Conservation (phyloP, 1,140 invertebrate genomes). For the Drosophila oshimai region DNA sequence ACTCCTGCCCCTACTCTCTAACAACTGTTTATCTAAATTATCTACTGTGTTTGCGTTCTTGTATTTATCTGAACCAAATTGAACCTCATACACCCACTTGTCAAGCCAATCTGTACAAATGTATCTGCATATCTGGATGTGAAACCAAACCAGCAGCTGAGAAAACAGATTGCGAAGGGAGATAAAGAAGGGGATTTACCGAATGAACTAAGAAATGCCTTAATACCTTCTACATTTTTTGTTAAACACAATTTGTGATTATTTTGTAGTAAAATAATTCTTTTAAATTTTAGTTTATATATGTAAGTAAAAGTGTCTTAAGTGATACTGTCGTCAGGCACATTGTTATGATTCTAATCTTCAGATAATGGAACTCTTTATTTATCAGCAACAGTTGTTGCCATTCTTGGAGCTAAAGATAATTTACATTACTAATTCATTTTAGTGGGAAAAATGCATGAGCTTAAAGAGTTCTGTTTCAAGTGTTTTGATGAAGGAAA, state of each 20-base stretch:
- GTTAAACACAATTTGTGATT: too few relatives aligned
- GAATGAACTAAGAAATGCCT: not conserved
- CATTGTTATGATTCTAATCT: constrained; percentile 2
- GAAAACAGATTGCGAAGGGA: not conserved
- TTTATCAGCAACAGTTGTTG: not conserved
- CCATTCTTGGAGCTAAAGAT: not conserved
- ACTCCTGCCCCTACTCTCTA: not conserved
- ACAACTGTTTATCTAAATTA: constrained; percentile 66
- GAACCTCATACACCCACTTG: constrained; percentile 8
- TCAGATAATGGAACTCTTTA: not conserved
- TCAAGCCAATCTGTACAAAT: constrained; percentile 39
- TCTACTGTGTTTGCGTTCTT: constrained; percentile 29
- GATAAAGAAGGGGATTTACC: not conserved
- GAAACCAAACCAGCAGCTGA: not conserved
- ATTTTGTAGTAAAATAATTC: not conserved
- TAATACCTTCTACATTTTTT: too few relatives aligned
- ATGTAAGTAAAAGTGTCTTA: not conserved
- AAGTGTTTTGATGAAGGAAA: not conserved
- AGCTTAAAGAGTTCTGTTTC: not conserved
- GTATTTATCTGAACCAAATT: constrained; percentile 56
- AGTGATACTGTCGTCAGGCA: not conserved
- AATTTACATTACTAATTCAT: constrained; percentile 20
- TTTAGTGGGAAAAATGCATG: constrained; percentile 5
- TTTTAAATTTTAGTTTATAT: too few relatives aligned
- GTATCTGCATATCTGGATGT: constrained; percentile 17